Percentiles rank a stretch among this genome's conserved stretches.
Conservation (phyloP, 1,140 invertebrate genomes). For the Tenebrio molitor region DNA sequence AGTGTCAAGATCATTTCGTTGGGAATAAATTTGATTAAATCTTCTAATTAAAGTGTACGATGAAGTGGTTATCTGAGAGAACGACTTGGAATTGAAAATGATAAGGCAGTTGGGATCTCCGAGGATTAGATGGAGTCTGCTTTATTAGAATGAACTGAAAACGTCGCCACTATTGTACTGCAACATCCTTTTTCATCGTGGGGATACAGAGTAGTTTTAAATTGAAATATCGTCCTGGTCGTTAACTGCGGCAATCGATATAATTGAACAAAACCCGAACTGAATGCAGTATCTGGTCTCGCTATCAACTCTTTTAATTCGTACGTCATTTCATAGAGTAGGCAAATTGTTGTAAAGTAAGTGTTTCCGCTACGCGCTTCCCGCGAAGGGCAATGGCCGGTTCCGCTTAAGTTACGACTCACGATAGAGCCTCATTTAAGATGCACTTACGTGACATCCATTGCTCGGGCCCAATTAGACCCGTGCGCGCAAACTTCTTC, state of each 20-base stretch:
- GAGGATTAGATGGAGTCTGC: not conserved
- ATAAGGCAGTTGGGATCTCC: slow-evolving; percentile 6
- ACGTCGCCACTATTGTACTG: not conserved
- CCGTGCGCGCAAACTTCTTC: slow-evolving; percentile 13
- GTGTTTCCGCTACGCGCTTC: slow-evolving; percentile 57
- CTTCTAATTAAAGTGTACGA: slow-evolving; percentile 3
- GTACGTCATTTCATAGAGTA: slow-evolving; percentile 48
- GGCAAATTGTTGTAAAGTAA: slow-evolving; percentile 62
- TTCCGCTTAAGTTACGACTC: slow-evolving; percentile 37
- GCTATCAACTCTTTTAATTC: slow-evolving; percentile 48
- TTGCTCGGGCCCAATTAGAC: slow-evolving; percentile 15
- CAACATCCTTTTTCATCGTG: not conserved
- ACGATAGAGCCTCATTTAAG: slow-evolving; percentile 38
- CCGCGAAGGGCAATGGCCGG: slow-evolving; percentile 57
- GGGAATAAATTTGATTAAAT: not conserved
- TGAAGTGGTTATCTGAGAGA: slow-evolving; percentile 1
- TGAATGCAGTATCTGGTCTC: slow-evolving; percentile 39
- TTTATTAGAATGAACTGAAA: slow-evolving; percentile 7
- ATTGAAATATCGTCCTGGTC: slow-evolving; percentile 1
- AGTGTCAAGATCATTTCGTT: not conserved
- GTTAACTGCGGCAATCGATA: not conserved
- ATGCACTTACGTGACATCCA: slow-evolving; percentile 38
- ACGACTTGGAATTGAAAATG: slow-evolving; percentile 3
- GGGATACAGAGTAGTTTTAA: not conserved
- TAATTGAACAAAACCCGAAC: slow-evolving; percentile 11